Evolutionary conservation across 2,888 invertebrate genomes (phyloP).

Genomic region (Rhagium mordax): DNA sequence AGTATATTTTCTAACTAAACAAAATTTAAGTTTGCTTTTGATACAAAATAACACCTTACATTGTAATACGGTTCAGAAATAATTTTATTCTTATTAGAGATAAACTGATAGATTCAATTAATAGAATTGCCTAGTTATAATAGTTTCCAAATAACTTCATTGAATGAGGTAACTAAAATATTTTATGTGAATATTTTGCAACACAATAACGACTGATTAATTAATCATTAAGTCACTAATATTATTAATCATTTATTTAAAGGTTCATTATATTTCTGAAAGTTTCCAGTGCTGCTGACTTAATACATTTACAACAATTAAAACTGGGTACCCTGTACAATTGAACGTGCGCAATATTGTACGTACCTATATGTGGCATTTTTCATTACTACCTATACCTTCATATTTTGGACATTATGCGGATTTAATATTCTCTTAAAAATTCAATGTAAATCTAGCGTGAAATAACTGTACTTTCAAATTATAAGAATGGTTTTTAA

Average conservation of each 20-base stretch:
- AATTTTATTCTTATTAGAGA: background rate
- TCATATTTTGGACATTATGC: too few species aligned
- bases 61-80: background rate
- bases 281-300: too few species aligned
- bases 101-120: background rate
- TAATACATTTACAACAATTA: too few species aligned
- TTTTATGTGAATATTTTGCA: background rate
- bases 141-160: conserved; percentile 15
- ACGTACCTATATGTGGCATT: too few species aligned
- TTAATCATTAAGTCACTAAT: conserved; percentile 6
- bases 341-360: too few species aligned
- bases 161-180: conserved; percentile 3
- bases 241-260: background rate
- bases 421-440: too few species aligned
- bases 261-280: background rate
- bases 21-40: background rate
- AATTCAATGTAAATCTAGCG: too few species aligned
- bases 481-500: too few species aligned
- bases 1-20: background rate
- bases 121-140: background rate
- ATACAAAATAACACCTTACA: too few species aligned
- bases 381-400: too few species aligned
- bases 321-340: too few species aligned
- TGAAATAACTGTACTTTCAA: too few species aligned
- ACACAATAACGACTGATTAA: background rate